Evolutionary conservation across 1,140 invertebrate species (phyloP).

Genomic region (Drosophila sturtevanti): DNA sequence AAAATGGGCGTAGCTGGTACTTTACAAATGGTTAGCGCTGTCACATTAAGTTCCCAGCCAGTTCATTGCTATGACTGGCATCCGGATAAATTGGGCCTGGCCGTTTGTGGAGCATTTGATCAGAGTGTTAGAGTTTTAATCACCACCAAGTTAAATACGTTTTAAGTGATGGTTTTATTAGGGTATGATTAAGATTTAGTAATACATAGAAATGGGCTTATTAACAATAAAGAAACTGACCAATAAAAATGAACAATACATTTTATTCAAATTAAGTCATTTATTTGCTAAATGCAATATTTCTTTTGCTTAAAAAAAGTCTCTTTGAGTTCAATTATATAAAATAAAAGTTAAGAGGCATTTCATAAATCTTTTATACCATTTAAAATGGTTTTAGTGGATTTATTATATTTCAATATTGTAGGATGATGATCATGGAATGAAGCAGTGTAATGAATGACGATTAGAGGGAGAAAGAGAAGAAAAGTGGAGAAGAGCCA

Average conservation of each 20-base stretch:
- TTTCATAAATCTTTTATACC: too few relatives aligned
- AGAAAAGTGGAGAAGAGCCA: too few relatives aligned
- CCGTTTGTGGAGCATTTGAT: conserved; percentile 95
- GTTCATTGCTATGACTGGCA: conserved; percentile 96
- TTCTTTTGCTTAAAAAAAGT: too few relatives aligned
- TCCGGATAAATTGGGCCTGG: conserved; percentile 93
- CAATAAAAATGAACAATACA: too few relatives aligned
- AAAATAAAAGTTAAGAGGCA: too few relatives aligned
- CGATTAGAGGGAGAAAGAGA: neutral
- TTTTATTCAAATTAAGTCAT: too few relatives aligned
- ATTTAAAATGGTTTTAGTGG: too few relatives aligned
- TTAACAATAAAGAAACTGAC: neutral
- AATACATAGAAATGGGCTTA: neutral
- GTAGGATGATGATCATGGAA: neutral
- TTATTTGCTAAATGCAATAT: too few relatives aligned
- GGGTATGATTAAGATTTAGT: neutral
- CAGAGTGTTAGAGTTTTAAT: conserved; percentile 94
- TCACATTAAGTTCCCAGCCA: conserved; percentile 92
- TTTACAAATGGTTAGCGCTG: conserved; percentile 90
- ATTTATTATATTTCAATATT: neutral
- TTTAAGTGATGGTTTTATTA: conserved; percentile 28
- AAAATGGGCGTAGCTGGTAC: conserved; percentile 90
- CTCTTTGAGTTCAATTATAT: too few relatives aligned
- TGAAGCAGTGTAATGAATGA: neutral
- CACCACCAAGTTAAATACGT: conserved; percentile 93